Evolutionary conservation across 1,140 invertebrate genomes (phyloP).

Genomic region (Sminthurinus signatus): DNA sequence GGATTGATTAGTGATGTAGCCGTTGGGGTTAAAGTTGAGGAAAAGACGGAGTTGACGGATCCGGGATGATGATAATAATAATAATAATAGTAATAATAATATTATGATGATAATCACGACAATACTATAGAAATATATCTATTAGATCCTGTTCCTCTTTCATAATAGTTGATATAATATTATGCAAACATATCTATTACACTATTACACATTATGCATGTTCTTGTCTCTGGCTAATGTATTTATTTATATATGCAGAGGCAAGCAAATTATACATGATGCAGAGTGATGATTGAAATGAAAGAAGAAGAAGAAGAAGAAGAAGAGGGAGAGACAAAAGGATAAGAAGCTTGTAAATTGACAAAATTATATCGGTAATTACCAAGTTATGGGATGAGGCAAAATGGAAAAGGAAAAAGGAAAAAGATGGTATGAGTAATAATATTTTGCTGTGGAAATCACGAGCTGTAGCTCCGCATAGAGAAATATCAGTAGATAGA

Average conservation of each 20-base stretch:
- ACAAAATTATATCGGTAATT: constrained; percentile 34
- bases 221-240: no score
- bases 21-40: constrained; percentile 13
- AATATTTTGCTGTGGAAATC: no score
- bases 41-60: neutral
- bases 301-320: neutral
- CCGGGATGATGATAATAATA: constrained; percentile 5
- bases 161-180: no score
- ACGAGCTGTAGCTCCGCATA: no score
- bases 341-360: constrained; percentile 24
- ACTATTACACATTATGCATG: no score
- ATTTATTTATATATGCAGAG: no score
- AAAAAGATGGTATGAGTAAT: constrained; percentile 40
- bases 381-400: constrained; percentile 27
- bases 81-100: constrained; percentile 2
- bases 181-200: no score
- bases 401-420: constrained; percentile 41
- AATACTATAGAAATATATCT: neutral
- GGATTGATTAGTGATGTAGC: constrained; percentile 22
- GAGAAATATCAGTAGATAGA: no score
- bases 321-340: neutral
- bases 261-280: no score
- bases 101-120: neutral
- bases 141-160: no score
- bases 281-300: no score